These are phyloP conservation scores for Polymixis flavicincta DNA, from an alignment of 2,888 invertebrate genomes.

Conservation along the genomic window DNA sequence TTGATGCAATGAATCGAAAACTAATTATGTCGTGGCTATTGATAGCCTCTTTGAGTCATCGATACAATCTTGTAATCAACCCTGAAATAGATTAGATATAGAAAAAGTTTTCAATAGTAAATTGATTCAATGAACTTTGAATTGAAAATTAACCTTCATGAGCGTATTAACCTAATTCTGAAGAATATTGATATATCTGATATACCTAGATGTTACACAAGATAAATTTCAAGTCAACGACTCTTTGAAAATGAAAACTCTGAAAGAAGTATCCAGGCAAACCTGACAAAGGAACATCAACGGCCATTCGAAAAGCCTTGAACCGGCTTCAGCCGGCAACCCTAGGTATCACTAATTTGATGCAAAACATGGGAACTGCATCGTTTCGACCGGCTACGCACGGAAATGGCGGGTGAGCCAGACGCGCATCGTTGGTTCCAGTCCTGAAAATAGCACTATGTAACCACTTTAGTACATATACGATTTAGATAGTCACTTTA, in stretches of 20 bases:
- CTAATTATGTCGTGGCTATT: constrained; percentile 52
- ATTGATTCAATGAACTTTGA: constrained; percentile 53
- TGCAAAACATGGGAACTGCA: constrained; percentile 86
- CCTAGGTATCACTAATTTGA: constrained; percentile 74
- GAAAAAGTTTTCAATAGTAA: constrained; percentile 51
- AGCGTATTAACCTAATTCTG: constrained; percentile 33
- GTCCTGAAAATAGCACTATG: constrained; percentile 74
- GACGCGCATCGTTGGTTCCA: constrained; percentile 81
- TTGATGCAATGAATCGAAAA: constrained; percentile 58
- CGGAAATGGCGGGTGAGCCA: constrained; percentile 87
- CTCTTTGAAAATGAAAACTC: constrained; percentile 6
- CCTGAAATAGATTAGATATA: constrained; percentile 56
- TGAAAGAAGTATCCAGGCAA: constrained; percentile 7
- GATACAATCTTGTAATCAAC: constrained; percentile 50
- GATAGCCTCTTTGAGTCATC: constrained; percentile 54
- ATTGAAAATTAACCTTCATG: constrained; percentile 37
- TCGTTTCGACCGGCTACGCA: constrained; percentile 85
- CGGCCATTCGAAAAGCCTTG: constrained; percentile 50
- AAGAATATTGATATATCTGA: constrained; percentile 6
- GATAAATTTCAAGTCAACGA: constrained; percentile 30
- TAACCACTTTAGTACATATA: constrained; percentile 49
- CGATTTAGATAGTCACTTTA: constrained; percentile 56
- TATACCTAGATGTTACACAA: constrained; percentile 31
- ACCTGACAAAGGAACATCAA: constrained; percentile 43
- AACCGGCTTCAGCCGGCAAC: constrained; percentile 62